A percentile compares a stretch with the other conserved stretches of the same genome.
These are phyloP conservation scores for Arctia plantaginis DNA, from an alignment of 2,888 invertebrate genomes.

Conservation along the genomic window DNA sequence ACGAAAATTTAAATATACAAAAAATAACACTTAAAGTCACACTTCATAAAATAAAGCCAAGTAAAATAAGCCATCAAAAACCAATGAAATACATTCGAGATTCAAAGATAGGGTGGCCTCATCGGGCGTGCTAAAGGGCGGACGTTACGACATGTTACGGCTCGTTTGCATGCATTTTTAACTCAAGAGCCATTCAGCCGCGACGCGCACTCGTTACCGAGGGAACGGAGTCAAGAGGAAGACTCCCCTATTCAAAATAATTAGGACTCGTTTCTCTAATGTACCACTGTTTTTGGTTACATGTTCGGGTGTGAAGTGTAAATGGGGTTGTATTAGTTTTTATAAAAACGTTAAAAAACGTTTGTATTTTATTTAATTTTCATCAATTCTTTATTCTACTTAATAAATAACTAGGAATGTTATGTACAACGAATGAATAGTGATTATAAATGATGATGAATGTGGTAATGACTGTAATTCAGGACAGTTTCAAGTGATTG, in stretches of 20 bases:
- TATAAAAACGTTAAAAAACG: neutral
- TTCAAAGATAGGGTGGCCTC: conserved; percentile 24
- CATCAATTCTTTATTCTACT: neutral
- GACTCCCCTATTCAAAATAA: conserved; percentile 47
- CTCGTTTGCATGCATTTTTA: conserved; percentile 69
- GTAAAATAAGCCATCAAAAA: conserved; percentile 36
- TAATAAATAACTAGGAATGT: neutral
- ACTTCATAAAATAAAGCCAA: neutral
- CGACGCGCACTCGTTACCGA: conserved; percentile 57
- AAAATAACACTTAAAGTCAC: neutral
- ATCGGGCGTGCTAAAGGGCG: conserved; percentile 39
- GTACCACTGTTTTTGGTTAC: conserved; percentile 26
- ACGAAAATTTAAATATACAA: neutral
- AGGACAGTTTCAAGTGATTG: neutral
- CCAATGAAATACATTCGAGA: conserved; percentile 24
- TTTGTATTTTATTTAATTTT: neutral
- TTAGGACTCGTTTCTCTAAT: conserved; percentile 45
- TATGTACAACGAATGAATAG: neutral
- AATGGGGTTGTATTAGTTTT: neutral
- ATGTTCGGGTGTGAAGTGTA: conserved; percentile 6
- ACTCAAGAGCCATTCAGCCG: conserved; percentile 56
- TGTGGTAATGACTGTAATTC: too few species aligned
- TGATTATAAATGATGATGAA: too few species aligned
- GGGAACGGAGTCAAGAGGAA: conserved; percentile 65
- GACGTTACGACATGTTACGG: conserved; percentile 49